Base-by-base conservation (phyloP, 1,140 invertebrate species). In the Probaryconus sp. region DNA sequence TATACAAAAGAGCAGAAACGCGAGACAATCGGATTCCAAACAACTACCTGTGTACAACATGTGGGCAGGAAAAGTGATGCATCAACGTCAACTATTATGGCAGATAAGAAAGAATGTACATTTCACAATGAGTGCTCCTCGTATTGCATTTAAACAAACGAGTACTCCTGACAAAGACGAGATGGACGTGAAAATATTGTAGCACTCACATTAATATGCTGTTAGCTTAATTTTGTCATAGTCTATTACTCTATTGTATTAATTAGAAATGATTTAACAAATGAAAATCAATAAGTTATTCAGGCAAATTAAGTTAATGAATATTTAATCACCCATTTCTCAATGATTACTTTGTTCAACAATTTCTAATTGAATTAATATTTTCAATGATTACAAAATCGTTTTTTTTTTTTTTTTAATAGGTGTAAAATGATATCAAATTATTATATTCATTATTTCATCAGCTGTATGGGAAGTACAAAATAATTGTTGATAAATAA, bases 81-180 rank as follows among this genome's bases (percentile, higher is more conserved):
- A 69, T 63, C 56, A 70, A 61, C 56, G 67, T 61, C 56, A 55
- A 48, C 56, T 48, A 60, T 70, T 70, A 58, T 55, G 31, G 42
- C 37, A 63, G 67, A 61, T 70, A 70, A 70, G 67, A 48, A 60
- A 51, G 53, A 70, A 63, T 70, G 50, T 48, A 45, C 63, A 37
- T 26, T 53, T 60, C 56, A 70, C 56, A 70, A 70, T 63, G 56
- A 61, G 42, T 31, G 56, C 53, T 53, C 21, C 51, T 68, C 65
- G 38, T 53, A 69, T 69, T 53, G 35, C 65, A 47, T 69, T 69
- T 33, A 45, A 69, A 60, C 65, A 69, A 69, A 51, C 31, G 65
- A 45, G 11, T 37, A 37, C 18, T 35, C 30, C 9, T 43, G 53
- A 65, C 48, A 53, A 64, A 64, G 47, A 51, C 60, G 11, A 43